phyloP scores from a whole-genome alignment of 2,113 vertebrate species.

The Spheniscus mendiculus region DNA sequence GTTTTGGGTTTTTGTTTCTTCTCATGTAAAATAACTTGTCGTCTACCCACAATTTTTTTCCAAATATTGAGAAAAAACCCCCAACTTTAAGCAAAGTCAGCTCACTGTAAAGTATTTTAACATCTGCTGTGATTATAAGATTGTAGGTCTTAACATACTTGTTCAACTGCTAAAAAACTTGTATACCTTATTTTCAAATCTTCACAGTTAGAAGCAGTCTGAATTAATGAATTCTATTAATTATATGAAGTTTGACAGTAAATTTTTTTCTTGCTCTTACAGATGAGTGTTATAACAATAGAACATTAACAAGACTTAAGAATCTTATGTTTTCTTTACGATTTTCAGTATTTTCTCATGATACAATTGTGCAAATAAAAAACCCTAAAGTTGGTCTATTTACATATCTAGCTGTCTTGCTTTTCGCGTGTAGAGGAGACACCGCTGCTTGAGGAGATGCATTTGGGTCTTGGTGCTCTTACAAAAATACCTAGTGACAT shows the following conservation, averaged over 20 bases:
- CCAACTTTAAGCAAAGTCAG: background rate
- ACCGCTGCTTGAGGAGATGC: background rate
- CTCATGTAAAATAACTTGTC: background rate
- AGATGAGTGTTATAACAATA: background rate
- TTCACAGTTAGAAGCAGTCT: background rate
- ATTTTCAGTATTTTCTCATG: background rate
- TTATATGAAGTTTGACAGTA: background rate
- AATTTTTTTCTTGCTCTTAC: background rate
- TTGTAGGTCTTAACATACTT: background rate
- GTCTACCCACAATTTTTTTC: background rate
- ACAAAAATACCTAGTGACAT: background rate
- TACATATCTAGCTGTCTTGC: background rate
- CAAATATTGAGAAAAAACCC: background rate
- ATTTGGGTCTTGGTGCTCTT: background rate
- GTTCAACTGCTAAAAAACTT: background rate
- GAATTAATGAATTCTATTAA: background rate
- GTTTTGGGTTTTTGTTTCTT: background rate
- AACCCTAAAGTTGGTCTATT: background rate
- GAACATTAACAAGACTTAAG: background rate
- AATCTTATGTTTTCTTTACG: background rate
- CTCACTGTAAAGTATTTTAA: background rate
- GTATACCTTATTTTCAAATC: background rate
- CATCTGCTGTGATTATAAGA: background rate
- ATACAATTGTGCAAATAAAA: background rate
- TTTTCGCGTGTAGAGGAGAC: background rate